A percentile compares a stretch with the other conserved stretches of the same genome.
phyloP scores from a whole-genome alignment of 2,113 vertebrate species.

The Dipodomys spectabilis region DNA sequence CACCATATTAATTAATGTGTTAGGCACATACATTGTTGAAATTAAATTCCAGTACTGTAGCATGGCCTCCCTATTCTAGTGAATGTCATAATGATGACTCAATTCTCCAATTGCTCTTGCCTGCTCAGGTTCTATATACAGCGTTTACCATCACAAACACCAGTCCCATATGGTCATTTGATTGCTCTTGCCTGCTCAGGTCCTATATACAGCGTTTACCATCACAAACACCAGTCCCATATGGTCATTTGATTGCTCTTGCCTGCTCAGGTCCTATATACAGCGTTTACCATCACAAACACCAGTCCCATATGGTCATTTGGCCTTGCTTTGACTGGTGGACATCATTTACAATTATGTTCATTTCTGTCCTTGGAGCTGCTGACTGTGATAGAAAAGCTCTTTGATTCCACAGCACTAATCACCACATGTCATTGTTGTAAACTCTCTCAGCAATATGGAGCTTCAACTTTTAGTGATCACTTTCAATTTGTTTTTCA shows the following conservation, averaged over 20 bases:
- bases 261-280: background rate
- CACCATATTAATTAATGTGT: slow-evolving; percentile 49
- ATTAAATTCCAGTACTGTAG: slow-evolving; percentile 26
- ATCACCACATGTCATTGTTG: background rate
- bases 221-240: background rate
- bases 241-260: background rate
- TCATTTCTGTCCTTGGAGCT: background rate
- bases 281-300: background rate
- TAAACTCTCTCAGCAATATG: background rate
- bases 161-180: no score
- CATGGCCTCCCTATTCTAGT: background rate
- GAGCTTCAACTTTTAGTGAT: background rate
- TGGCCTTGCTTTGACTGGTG: background rate
- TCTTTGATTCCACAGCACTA: background rate
- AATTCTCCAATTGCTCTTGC: background rate
- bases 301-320: background rate
- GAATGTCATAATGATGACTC: background rate
- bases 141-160: background rate
- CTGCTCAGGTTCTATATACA: background rate
- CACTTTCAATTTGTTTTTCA: background rate
- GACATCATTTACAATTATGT: background rate
- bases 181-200: background rate
- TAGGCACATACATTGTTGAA: slow-evolving; percentile 35
- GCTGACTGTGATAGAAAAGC: slow-evolving; percentile 3
- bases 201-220: background rate